Base-by-base conservation (phyloP, 1,140 invertebrate species). In the Listronotus oregonensis region DNA sequence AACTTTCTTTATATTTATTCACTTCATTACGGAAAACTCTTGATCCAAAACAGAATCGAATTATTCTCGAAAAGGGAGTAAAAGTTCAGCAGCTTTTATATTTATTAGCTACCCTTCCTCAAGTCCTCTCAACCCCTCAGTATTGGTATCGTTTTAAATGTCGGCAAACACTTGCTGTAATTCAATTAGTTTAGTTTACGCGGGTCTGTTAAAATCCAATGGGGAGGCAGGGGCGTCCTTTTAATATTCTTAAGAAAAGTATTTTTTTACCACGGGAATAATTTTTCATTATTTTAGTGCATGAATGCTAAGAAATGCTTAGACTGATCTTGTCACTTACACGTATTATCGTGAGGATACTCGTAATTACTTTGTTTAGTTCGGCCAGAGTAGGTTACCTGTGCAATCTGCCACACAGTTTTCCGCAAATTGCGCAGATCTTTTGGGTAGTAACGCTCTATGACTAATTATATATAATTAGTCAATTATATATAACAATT, bases 61-160 rank as follows among this genome's bases (percentile, higher is more conserved):
- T 64, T 64, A 64, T 64, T 11, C 37, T 10, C 15, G 32, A 64
- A 64, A 46, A 34, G 61, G 61, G 51, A 46, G 39, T 34, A 64
- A 64, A 27, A 64, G 61, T 64, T 64, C 61, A 49, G 51, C 60
- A 49, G 61, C 61, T 64, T 64, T 64, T 64, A 64, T 64, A 64
- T 64, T 64, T 64, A 64, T 64, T 64, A 64, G 61, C 40, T 51
- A n/a, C 27, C 61, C 27, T 49, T 42, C 44, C 32, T 14, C 12
- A 9, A 21, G 6, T 46, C n/a, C 14, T n/a, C n/a, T 11, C 46
- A 31, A 32, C 11, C 27, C 57, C 27, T 21, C 50, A 42, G 61
- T 64, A 64, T 64, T 37, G 61, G 40, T 64, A 64, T 56, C 61
- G 42, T 49, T 64, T 51, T 64, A 64, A 64, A 64, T 64, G 52